Percentiles rank a stretch among this genome's conserved stretches.
Conservation (phyloP, 2,797 vertebrate species). For the Nasua narica region DNA sequence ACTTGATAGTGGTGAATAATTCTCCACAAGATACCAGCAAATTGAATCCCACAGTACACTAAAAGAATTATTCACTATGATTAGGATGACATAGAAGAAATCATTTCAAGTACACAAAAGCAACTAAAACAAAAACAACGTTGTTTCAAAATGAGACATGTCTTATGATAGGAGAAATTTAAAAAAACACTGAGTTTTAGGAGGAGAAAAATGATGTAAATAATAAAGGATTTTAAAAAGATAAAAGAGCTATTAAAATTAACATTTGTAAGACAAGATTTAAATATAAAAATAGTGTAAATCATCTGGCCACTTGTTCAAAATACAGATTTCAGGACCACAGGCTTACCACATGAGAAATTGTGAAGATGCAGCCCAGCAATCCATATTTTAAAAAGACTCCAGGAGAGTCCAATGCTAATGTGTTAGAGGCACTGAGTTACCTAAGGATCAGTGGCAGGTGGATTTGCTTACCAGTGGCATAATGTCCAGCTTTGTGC, state of each 20-base stretch:
- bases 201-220: neutral
- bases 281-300: neutral
- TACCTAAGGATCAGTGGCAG: neutral
- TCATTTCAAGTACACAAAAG: neutral
- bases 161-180: neutral
- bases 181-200: neutral
- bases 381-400: neutral
- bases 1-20: neutral
- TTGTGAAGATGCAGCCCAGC: neutral
- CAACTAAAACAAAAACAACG: neutral
- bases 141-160: neutral
- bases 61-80: neutral
- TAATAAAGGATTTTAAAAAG: neutral
- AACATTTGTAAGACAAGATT: neutral
- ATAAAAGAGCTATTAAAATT: neutral
- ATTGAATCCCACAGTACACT: neutral
- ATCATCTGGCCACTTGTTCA: neutral
- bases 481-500: neutral
- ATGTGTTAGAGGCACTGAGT: neutral
- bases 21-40: neutral
- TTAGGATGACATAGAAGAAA: neutral
- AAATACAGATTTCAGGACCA: neutral
- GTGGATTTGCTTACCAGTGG: neutral
- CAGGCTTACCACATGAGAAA: neutral
- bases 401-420: neutral